Conservation (phyloP, 2,797 vertebrate genomes). For the Coreius guichenoti region DNA sequence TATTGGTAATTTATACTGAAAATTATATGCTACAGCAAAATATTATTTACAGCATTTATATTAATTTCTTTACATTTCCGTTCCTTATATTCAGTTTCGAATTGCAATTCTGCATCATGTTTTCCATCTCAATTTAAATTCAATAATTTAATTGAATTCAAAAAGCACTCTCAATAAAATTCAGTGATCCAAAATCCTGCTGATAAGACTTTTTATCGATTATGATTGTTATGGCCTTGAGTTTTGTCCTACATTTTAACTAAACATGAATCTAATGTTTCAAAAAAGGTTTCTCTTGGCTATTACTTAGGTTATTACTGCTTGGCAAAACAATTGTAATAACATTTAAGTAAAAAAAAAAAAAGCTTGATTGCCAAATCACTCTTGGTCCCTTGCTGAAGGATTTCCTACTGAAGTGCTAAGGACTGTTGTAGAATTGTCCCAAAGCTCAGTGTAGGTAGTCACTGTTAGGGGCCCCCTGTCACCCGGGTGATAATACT, state of each 20-base stretch:
- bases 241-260: neutral
- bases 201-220: neutral
- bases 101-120: neutral
- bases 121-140: neutral
- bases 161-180: neutral
- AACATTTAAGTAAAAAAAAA: neutral
- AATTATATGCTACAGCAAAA: neutral
- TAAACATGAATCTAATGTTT: neutral
- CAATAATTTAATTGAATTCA: neutral
- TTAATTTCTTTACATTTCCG: neutral
- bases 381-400: neutral
- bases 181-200: neutral
- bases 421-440: slow-evolving; percentile 2
- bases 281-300: neutral
- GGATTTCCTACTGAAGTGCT: neutral
- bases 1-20: neutral
- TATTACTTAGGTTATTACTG: too few species aligned
- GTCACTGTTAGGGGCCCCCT: slow-evolving; percentile 32
- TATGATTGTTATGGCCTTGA: neutral
- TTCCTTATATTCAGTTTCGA: neutral
- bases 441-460: slow-evolving; percentile 27
- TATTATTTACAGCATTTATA: neutral
- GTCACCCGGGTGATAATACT: slow-evolving; percentile 44
- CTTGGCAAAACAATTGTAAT: neutral
- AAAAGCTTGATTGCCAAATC: neutral